Base-by-base conservation (phyloP, 2,888 invertebrate species). In the Chydorus sphaericus region DNA sequence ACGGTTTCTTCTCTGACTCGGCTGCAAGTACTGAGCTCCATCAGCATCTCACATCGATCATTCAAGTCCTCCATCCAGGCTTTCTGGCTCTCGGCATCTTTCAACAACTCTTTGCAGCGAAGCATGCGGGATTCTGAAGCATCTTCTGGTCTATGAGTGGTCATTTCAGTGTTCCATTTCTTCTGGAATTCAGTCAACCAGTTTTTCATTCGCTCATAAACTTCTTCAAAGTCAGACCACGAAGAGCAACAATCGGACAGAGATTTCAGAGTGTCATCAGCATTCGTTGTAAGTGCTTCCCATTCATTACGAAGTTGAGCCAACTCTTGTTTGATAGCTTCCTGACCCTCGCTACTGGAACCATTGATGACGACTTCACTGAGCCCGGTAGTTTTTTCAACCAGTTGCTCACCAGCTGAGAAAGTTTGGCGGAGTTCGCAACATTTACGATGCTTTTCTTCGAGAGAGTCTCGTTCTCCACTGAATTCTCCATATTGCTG, bases 1-100 rank as follows among this genome's bases (percentile, higher is more conserved):
- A 89, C 84, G 3, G 88, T 87, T 68, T 86, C 84, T 66, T 91
- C 90, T 23, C 91, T 77, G 1, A 89, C 85, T 77, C 85, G 82
- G 18, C 83, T 80, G 65, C 85, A 83, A 30, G 88, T 87, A 65
- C 87, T 86, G 52, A 85, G 77, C 67, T 90, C 90, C 81, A 90
- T 83, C 0, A 92, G 73, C 51, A 82, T 76, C 70, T 91, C 91
- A 66, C 90, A 91, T 63, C 83, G 78, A 66, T 91, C 91, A 64
- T 86, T 87, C 1, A 92, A 71, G 66, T 85, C 84, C 73, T 91
- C 90, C 61, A 91, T 73, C 18, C 81, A 76, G 26, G 81, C 79
- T 68, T 88, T 88, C 63, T 86, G 80, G 28, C 77, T 76, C 52
- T 82, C 69, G 1, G 89, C 83, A 71, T 88, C 86, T 16, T 82